Evolutionary conservation across 64 coral and sea anemone genomes (phyloP).

Genomic region (Stichodactyla helianthus): DNA sequence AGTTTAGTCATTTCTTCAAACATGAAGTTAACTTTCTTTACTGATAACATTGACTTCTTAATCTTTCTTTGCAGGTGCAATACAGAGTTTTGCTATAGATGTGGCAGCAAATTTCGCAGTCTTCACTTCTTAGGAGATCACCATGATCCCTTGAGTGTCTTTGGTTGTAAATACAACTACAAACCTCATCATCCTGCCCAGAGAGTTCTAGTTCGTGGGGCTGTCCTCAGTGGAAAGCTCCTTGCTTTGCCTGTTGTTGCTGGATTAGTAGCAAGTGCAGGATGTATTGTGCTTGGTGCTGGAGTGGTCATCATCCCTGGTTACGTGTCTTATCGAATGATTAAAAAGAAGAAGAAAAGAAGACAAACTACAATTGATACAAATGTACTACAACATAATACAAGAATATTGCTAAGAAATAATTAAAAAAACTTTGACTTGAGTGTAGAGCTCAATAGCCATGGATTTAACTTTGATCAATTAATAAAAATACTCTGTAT

Average conservation of each 20-base stretch:
- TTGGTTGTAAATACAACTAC: slow-evolving; percentile 91
- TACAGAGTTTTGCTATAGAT: slow-evolving; percentile 89
- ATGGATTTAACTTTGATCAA: no score
- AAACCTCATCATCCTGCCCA: slow-evolving; percentile 70
- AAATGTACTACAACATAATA: not conserved
- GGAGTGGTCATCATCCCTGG: slow-evolving; percentile 62
- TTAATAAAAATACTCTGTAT: no score
- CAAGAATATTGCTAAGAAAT: no score
- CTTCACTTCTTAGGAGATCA: slow-evolving; percentile 79
- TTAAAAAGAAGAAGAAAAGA: slow-evolving; percentile 49
- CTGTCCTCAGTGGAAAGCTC: slow-evolving; percentile 63
- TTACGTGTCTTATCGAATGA: slow-evolving; percentile 75
- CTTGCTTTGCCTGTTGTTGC: slow-evolving; percentile 48
- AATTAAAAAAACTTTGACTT: no score
- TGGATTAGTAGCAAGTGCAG: slow-evolving; percentile 56
- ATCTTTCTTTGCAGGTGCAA: slow-evolving; percentile 36
- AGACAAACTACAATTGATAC: not conserved
- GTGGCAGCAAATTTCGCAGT: slow-evolving; percentile 65
- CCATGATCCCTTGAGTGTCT: slow-evolving; percentile 70
- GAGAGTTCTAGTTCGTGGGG: slow-evolving; percentile 59
- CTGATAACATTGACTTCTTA: no score
- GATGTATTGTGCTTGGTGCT: slow-evolving; percentile 55
- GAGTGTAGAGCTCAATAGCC: no score
- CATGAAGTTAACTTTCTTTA: no score
- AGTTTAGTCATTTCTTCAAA: no score